Conservation (phyloP, 2,113 vertebrate species). For the Phocoena phocoena region DNA sequence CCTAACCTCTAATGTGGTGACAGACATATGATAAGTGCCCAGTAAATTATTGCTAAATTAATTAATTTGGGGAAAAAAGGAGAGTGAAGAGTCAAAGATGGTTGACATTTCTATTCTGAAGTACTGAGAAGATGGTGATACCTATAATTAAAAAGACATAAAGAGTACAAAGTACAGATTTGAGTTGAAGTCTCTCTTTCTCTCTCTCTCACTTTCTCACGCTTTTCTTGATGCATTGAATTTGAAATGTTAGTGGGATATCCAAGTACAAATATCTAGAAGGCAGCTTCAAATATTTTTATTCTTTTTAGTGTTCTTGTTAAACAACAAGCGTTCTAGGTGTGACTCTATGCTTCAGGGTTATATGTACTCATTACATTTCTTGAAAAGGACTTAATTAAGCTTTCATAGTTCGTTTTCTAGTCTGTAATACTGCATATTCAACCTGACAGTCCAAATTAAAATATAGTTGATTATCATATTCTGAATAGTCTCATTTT, state of each 20-base stretch:
- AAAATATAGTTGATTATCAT: background rate
- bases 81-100: background rate
- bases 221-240: background rate
- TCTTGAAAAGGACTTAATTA: background rate
- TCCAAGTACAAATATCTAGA: background rate
- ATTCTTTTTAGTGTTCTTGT: background rate
- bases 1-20: background rate
- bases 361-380: background rate
- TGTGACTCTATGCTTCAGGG: background rate
- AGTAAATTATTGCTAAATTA: background rate
- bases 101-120: background rate
- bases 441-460: background rate
- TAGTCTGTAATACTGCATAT: background rate
- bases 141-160: background rate
- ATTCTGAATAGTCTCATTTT: background rate
- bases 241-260: background rate
- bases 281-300: background rate
- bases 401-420: background rate
- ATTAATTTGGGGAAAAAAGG: background rate
- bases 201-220: background rate
- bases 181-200: background rate
- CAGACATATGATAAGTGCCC: background rate
- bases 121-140: background rate
- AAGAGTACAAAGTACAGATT: background rate
- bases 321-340: background rate